Evolutionary conservation across 2,797 vertebrate genomes (phyloP).

Genomic region (Mormyrops boulengeri): DNA sequence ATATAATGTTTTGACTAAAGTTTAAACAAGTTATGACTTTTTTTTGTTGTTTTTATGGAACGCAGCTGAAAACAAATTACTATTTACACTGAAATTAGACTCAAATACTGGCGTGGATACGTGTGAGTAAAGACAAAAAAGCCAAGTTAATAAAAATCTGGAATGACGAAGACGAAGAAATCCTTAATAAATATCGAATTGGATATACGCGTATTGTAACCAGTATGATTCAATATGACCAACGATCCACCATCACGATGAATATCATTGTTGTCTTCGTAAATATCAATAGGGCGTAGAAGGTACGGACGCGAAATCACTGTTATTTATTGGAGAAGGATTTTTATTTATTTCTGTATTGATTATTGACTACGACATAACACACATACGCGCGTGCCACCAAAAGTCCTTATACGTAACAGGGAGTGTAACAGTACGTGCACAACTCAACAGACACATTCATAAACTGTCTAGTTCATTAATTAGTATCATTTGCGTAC

Average conservation of each 20-base stretch:
- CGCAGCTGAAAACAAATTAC: neutral
- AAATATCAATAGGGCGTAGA: neutral
- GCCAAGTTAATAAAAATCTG: neutral
- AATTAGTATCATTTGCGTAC: neutral
- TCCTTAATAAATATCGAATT: neutral
- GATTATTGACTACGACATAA: neutral
- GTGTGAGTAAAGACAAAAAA: neutral
- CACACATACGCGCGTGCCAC: neutral
- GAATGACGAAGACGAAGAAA: neutral
- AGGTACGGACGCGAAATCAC: neutral
- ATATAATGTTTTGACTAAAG: neutral
- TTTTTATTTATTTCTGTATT: neutral
- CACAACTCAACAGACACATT: neutral
- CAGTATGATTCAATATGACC: neutral
- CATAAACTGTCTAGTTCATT: neutral
- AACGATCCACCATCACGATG: neutral
- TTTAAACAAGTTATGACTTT: neutral
- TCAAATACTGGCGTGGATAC: neutral
- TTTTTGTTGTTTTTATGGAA: neutral
- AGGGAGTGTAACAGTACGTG: neutral
- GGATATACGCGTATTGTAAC: neutral
- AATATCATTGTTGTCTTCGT: neutral
- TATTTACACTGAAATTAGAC: neutral
- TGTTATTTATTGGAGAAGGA: neutral
- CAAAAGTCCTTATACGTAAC: neutral